These are phyloP conservation scores for Pterostichus niger DNA, from an alignment of 2,888 invertebrate genomes.

Conservation along the genomic window DNA sequence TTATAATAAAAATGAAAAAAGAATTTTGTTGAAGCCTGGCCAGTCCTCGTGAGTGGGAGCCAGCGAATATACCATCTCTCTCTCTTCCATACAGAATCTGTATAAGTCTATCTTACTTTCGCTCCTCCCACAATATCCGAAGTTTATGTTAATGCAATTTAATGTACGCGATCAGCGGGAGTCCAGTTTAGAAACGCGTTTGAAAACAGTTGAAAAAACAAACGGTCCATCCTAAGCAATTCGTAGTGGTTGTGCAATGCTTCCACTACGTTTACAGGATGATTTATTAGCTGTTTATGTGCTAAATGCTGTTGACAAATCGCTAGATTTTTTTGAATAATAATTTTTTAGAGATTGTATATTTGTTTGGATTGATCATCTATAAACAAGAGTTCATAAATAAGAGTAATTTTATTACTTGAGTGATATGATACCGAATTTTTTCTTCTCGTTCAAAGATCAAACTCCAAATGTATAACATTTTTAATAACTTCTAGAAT, in stretches of 20 bases:
- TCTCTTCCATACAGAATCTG: background rate
- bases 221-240: constrained; percentile 40
- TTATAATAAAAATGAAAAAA: no score
- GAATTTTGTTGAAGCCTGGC: background rate
- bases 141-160: constrained; percentile 65
- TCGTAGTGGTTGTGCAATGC: constrained; percentile 32
- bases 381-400: background rate
- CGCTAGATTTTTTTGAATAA: constrained; percentile 31
- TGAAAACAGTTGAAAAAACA: constrained; percentile 49
- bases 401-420: background rate
- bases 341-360: constrained; percentile 30
- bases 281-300: constrained; percentile 41
- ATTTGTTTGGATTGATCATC: constrained; percentile 21
- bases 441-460: background rate
- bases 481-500: no score
- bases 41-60: constrained; percentile 7
- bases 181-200: constrained; percentile 51
- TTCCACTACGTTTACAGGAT: constrained; percentile 33
- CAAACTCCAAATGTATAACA: background rate
- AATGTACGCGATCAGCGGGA: constrained; percentile 55
- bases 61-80: constrained; percentile 17
- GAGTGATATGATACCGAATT: constrained; percentile 10
- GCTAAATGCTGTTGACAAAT: constrained; percentile 43
- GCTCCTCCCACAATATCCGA: constrained; percentile 61
- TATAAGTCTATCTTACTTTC: background rate